A percentile compares a stretch with the other conserved stretches of the same genome.
These are phyloP conservation scores for Petrosia ficiformis DNA, from an alignment of 37 sponge, comb jelly and placozoan genomes.

Conservation along the genomic window DNA sequence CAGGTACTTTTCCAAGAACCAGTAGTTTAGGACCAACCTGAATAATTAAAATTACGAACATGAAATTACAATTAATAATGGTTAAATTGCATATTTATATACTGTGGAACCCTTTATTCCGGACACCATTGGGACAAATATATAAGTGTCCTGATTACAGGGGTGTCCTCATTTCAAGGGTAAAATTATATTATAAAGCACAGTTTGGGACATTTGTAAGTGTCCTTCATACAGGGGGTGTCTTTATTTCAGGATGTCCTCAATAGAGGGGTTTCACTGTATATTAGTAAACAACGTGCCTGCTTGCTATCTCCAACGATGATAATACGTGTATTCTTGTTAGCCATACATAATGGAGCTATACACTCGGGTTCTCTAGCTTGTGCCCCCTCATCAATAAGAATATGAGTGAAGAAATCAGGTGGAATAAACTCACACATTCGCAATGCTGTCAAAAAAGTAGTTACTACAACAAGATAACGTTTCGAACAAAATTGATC, in stretches of 20 bases:
- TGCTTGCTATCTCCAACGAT: slow-evolving; percentile 50
- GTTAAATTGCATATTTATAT: no score
- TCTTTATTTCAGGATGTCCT: no score
- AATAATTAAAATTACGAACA: not conserved
- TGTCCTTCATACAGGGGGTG: no score
- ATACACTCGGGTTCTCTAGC: slow-evolving; percentile 40
- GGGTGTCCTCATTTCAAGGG: no score
- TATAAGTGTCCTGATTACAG: no score
- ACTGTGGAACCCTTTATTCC: no score
- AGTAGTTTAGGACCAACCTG: slow-evolving; percentile 72
- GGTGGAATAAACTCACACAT: not conserved
- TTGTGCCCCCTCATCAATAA: slow-evolving; percentile 61
- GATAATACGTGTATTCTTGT: slow-evolving; percentile 8
- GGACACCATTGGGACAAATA: no score
- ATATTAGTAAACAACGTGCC: no score
- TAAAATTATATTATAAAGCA: no score
- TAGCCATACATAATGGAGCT: slow-evolving; percentile 22
- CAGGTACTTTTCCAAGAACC: slow-evolving; percentile 66
- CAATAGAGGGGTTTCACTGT: no score
- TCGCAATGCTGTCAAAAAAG: slow-evolving; percentile 33
- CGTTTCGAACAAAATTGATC: not conserved
- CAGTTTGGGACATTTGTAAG: no score
- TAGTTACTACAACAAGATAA: slow-evolving; percentile 32
- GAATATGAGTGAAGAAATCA: slow-evolving; percentile 37
- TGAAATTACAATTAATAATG: not conserved